Percentiles rank a stretch among this genome's conserved stretches.
These are phyloP conservation scores for Caenorhabditis remanei DNA, from an alignment of 1,140 invertebrate genomes.

Conservation along the genomic window DNA sequence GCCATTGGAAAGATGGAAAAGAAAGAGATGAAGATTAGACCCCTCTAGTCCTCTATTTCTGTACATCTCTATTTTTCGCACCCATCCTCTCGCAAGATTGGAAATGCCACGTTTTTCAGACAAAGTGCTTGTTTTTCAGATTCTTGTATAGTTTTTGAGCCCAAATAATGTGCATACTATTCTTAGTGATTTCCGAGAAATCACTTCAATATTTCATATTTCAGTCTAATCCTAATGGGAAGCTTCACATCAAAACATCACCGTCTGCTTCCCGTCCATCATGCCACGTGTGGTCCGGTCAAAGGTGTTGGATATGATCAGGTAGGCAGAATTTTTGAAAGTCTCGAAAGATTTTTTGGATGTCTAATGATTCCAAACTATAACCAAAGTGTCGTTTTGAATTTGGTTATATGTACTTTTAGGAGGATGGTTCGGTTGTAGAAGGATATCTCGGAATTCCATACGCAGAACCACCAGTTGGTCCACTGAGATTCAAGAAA, in stretches of 20 bases:
- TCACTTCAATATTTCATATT: neutral
- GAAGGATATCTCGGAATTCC: constrained; percentile 83
- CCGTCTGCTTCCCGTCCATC: neutral
- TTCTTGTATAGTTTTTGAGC: no score
- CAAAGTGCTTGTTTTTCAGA: no score
- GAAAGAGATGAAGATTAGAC: neutral
- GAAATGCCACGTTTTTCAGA: no score
- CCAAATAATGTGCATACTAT: no score
- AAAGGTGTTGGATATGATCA: constrained; percentile 37
- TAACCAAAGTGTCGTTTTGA: no score
- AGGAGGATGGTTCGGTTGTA: constrained; percentile 27
- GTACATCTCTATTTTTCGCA: neutral
- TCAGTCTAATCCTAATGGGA: constrained; percentile 40
- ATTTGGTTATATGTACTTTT: neutral
- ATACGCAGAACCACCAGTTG: constrained; percentile 83
- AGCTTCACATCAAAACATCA: constrained; percentile 7
- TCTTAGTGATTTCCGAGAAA: no score
- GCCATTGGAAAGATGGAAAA: neutral
- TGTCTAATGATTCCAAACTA: no score
- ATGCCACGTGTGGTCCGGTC: constrained; percentile 20
- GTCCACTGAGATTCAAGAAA: constrained; percentile 82
- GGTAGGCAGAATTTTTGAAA: neutral
- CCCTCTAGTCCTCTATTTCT: neutral
- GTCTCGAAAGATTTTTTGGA: no score
- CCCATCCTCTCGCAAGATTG: neutral